These are phyloP conservation scores for Larimichthys polyactis DNA, from an alignment of 2,113 vertebrate species.

Conservation along the genomic window DNA sequence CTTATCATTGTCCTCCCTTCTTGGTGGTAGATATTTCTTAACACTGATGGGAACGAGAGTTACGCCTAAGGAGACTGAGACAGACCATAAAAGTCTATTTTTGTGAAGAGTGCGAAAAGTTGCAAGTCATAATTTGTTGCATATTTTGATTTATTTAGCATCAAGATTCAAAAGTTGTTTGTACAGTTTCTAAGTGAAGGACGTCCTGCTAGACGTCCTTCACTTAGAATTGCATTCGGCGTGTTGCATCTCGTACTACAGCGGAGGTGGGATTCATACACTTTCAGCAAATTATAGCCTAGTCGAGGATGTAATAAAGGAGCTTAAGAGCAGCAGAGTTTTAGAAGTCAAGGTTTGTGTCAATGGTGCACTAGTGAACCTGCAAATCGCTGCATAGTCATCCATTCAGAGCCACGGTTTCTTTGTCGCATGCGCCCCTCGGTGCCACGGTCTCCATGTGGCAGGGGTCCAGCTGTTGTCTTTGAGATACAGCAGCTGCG, in stretches of 20 bases:
- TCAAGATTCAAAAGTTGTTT: not conserved
- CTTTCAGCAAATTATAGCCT: constrained; percentile 29
- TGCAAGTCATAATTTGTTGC: not conserved
- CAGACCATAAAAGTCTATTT: not conserved
- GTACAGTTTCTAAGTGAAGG: not conserved
- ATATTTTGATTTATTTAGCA: constrained; percentile 5
- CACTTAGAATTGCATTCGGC: not conserved
- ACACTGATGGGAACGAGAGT: constrained; percentile 44
- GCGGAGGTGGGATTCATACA: not conserved
- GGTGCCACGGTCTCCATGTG: not conserved
- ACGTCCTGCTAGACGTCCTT: not conserved
- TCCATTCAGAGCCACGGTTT: not conserved
- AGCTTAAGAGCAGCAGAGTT: constrained; percentile 11
- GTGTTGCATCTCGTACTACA: not conserved
- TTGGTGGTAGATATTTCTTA: constrained; percentile 40
- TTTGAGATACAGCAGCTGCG: constrained; percentile 27
- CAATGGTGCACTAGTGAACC: constrained; percentile 9
- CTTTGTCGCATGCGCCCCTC: not conserved
- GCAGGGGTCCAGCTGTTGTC: constrained; percentile 53
- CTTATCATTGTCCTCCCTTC: constrained; percentile 58
- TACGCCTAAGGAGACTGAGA: constrained; percentile 3
- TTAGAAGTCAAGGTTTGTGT: not conserved
- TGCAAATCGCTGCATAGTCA: not conserved
- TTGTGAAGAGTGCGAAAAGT: not conserved
- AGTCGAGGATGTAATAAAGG: not conserved